Conservation (phyloP, 2,888 invertebrate genomes). For the Drosophila neotestacea region DNA sequence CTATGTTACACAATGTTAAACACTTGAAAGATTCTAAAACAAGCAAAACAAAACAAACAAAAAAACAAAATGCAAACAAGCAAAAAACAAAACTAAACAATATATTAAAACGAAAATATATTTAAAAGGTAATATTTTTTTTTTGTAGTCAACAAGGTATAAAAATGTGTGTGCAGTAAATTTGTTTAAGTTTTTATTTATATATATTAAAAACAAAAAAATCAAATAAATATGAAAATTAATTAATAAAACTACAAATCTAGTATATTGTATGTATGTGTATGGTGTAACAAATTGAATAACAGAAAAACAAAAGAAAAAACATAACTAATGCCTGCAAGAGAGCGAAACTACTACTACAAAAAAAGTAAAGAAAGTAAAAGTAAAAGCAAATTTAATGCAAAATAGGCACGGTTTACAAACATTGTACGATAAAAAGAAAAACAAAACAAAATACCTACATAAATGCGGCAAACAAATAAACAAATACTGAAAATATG, state of each 20-base stretch:
- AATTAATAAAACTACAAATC: conserved; percentile 53
- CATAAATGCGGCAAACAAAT: conserved; percentile 46
- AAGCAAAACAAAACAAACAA: conserved; percentile 35
- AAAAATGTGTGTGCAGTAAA: conserved; percentile 75
- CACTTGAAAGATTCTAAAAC: conserved; percentile 69
- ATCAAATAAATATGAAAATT: conserved; percentile 57
- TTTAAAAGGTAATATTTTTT: conserved; percentile 53
- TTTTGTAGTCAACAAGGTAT: conserved; percentile 75
- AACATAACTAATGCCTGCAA: conserved; percentile 33
- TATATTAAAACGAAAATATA: conserved; percentile 29
- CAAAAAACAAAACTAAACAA: conserved; percentile 14
- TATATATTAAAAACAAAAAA: conserved; percentile 64
- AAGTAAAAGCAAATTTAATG: conserved; percentile 28
- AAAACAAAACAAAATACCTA: conserved; percentile 38
- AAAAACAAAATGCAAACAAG: conserved; percentile 25
- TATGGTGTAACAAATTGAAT: conserved; percentile 68
- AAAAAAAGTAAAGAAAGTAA: not conserved
- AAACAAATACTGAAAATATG: conserved; percentile 14
- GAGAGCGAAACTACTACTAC: conserved; percentile 24
- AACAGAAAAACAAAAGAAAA: conserved; percentile 37
- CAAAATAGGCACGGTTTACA: conserved; percentile 62
- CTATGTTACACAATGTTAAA: conserved; percentile 74
- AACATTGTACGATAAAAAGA: conserved; percentile 59
- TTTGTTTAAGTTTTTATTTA: conserved; percentile 82
- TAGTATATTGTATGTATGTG: conserved; percentile 62